Base-by-base conservation (phyloP, 2,113 vertebrate genomes). In the Chaetodon auriga region DNA sequence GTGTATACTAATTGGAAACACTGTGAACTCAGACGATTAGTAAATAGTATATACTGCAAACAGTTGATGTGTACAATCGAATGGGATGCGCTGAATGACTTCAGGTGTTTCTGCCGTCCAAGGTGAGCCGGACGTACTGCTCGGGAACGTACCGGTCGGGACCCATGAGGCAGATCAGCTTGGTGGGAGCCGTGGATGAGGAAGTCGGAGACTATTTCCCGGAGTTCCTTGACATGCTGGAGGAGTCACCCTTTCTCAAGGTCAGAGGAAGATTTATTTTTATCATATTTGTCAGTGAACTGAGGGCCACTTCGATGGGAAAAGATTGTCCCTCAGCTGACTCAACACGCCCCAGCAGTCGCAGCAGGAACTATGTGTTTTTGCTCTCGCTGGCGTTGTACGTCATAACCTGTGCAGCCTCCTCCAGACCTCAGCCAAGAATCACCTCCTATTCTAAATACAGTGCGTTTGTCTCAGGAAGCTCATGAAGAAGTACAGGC, bases 171-270 rank as follows among this genome's bases (percentile, higher is more conserved):
- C 98, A 99, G 94, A 99, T 99, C 94, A 99, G 98, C 91, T 94
- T 99, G 84, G 98, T 99, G 63, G 98, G 98, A 93, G 98, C 98
- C 0, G 97, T 99, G 89, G 98, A 99, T 30, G 98, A 99, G 95
- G 98, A 99, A 90, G 98, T 99, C 70, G 98, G 98, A 83, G 97
- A 99, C 85, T 99, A 96, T 90, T 99, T 99, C 87, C 98, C 98
- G 58, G 98, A 99, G 84, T 99, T 99, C 89, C 96, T 99, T 58
- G 97, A 99, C 92, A 98, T 99, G 98, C 93, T 99, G 90, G 98
- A 99, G 93, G 97, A 99, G 90, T 99, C 98, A 5, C 98, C 98
- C 3, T 99, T 99, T 95, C 95, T 99, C 49, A 99, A 97, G 96
- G 98, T 99, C 85, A 93, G 87, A 25, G 15, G 10, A 30, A 46